Percentiles rank a stretch among this genome's conserved stretches.
Conservation (phyloP, 2,888 invertebrate genomes). For the Ochropleura leucogaster region DNA sequence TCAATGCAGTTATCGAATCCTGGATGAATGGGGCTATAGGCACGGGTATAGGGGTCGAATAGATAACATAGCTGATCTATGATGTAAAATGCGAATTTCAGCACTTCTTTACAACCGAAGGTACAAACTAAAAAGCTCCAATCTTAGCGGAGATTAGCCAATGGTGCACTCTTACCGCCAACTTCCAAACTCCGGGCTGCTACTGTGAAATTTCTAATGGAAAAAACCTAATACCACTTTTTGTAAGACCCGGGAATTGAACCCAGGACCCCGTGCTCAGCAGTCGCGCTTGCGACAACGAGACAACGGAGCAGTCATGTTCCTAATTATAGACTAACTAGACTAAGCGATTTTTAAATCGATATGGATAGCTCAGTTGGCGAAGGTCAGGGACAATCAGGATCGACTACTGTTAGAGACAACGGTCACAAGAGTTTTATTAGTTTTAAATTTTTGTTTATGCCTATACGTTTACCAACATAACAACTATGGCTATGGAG, state of each 20-base stretch:
- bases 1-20: slow-evolving; percentile 33
- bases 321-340: background rate
- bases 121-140: background rate
- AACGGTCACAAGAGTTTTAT: background rate
- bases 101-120: background rate
- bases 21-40: slow-evolving; percentile 6
- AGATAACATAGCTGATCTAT: slow-evolving; percentile 8
- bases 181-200: too few species aligned
- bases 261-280: too few species aligned
- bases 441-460: too few species aligned
- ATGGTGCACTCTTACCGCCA: too few species aligned
- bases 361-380: background rate
- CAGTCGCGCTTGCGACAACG: too few species aligned
- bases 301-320: too few species aligned
- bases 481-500: background rate
- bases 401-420: background rate
- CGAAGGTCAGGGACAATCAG: background rate
- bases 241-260: too few species aligned
- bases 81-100: background rate
- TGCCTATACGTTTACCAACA: background rate
- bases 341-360: background rate
- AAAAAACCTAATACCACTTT: too few species aligned
- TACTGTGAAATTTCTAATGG: too few species aligned
- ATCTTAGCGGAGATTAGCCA: too few species aligned
- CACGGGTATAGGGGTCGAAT: slow-evolving; percentile 2